phyloP scores from a whole-genome alignment of 2,797 vertebrate genomes.

The Discoglossus pictus region DNA sequence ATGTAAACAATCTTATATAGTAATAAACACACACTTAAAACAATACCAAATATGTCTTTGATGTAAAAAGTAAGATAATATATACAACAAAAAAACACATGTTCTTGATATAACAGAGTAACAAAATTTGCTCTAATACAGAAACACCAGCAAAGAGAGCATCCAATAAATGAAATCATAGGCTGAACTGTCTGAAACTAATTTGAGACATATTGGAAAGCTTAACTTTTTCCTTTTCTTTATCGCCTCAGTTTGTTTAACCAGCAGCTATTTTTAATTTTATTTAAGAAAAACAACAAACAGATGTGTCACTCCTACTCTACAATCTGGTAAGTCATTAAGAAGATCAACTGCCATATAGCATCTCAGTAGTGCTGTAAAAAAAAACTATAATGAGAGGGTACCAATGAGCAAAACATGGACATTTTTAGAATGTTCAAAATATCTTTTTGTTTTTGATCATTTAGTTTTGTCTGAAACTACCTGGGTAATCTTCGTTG shows the following conservation, averaged over 20 bases:
- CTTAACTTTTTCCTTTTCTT: background rate
- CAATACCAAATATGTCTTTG: too few species aligned
- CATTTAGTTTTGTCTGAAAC: too few species aligned
- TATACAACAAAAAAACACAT: too few species aligned
- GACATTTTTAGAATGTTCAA: background rate
- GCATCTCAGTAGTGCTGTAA: background rate
- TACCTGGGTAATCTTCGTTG: too few species aligned
- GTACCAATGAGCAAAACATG: background rate
- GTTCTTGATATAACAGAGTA: too few species aligned
- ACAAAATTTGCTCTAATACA: too few species aligned
- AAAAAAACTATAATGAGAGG: constrained; percentile 1
- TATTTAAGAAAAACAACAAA: constrained; percentile 35
- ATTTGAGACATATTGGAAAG: background rate
- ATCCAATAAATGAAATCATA: too few species aligned
- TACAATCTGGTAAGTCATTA: constrained; percentile 20
- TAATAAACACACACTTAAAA: too few species aligned
- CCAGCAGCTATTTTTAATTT: constrained; percentile 13
- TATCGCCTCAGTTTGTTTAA: constrained; percentile 10
- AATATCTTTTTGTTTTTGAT: too few species aligned
- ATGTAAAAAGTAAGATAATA: too few species aligned
- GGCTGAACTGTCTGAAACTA: constrained; percentile 12
- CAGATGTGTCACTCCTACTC: constrained; percentile 28
- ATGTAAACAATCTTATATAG: too few species aligned
- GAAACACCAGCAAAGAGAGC: too few species aligned
- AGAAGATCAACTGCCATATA: constrained; percentile 1